These are phyloP conservation scores for Actenoides hombroni DNA, from an alignment of 2,113 vertebrate genomes.

Conservation along the genomic window DNA sequence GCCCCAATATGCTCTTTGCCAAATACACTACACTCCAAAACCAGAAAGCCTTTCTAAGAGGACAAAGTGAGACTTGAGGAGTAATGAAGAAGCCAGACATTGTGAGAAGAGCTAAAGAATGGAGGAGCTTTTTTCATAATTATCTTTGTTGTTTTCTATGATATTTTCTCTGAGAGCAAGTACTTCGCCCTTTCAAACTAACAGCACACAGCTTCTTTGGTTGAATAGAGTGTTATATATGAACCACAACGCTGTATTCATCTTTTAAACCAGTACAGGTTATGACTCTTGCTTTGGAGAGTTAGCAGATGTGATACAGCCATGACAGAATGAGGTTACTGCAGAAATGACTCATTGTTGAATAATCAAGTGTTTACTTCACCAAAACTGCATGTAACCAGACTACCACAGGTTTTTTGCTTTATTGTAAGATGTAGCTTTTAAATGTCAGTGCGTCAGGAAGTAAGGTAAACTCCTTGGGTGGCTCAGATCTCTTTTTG, in stretches of 20 bases:
- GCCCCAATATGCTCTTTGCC: not conserved
- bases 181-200: not conserved
- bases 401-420: conserved; percentile 51
- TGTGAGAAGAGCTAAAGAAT: conserved; percentile 4
- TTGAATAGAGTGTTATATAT: conserved; percentile 17
- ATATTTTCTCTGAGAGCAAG: conserved; percentile 19
- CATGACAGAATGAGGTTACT: conserved; percentile 74
- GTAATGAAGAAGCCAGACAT: not conserved
- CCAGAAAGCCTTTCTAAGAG: not conserved
- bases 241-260: not conserved
- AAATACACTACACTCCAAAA: not conserved
- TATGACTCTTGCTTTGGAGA: conserved; percentile 45
- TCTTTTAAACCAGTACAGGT: not conserved
- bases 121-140: not conserved
- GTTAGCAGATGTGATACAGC: conserved; percentile 53
- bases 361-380: conserved; percentile 70
- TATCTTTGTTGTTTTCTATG: not conserved
- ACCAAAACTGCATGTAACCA: conserved; percentile 48
- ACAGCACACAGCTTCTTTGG: not conserved
- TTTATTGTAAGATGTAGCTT: conserved; percentile 47
- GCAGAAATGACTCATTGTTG: conserved; percentile 67
- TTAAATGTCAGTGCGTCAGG: conserved; percentile 60
- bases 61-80: not conserved
- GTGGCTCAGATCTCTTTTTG: conserved; percentile 31
- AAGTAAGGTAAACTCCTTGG: conserved; percentile 35